phyloP scores from a whole-genome alignment of 2,888 invertebrate genomes.

The Philonicus albiceps region DNA sequence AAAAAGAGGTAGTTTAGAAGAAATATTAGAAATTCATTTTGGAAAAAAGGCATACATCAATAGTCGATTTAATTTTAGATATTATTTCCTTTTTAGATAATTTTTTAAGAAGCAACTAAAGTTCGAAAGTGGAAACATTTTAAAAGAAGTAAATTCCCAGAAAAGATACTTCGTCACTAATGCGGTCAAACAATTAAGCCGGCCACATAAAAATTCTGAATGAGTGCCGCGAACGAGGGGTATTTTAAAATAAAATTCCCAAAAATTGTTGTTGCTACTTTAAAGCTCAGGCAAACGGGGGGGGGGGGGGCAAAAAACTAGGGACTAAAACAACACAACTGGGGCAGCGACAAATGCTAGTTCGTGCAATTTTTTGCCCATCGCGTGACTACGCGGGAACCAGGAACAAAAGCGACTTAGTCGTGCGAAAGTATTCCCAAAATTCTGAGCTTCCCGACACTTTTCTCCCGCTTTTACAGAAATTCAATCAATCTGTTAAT shows the following conservation, averaged over 20 bases:
- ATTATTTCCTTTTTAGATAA: no score
- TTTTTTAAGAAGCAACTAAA: background rate
- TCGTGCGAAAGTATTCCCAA: background rate
- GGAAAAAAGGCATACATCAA: no score
- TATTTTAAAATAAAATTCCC: background rate
- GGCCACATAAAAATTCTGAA: background rate
- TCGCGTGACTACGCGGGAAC: background rate
- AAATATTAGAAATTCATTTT: no score
- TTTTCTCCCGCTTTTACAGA: background rate
- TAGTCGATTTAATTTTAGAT: no score
- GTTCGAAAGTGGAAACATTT: background rate
- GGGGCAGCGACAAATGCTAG: background rate
- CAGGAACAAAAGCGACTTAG: background rate
- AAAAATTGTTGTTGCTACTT: background rate
- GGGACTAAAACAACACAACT: background rate
- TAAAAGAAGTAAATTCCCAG: background rate
- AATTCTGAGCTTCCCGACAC: background rate
- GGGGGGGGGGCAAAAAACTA: no score
- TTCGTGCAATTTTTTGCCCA: background rate
- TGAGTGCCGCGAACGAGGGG: background rate
- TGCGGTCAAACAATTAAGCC: background rate
- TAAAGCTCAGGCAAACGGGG: background rate
- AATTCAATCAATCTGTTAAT: constrained; percentile 15
- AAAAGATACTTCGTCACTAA: background rate
- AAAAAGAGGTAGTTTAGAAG: no score